Evolutionary conservation across 2,113 vertebrate species (phyloP).

Genomic region (Python bivittatus): DNA sequence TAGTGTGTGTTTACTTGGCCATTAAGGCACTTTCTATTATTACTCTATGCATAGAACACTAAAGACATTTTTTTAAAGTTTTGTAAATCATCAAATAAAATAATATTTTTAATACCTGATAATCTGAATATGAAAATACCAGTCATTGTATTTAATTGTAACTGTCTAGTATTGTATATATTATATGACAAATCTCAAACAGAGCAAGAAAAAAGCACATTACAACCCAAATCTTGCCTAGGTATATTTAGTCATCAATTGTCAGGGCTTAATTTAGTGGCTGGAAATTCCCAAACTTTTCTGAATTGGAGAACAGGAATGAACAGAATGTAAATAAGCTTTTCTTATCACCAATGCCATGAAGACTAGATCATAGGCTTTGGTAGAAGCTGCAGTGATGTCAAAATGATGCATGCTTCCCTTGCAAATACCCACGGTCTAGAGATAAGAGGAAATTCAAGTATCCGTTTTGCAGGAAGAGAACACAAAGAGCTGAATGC

Average conservation of each 20-base stretch:
- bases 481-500: background rate
- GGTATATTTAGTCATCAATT: background rate
- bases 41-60: conserved; percentile 5
- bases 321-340: background rate
- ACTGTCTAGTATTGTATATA: background rate
- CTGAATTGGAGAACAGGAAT: background rate
- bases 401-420: background rate
- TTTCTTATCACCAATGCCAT: background rate
- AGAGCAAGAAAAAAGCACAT: background rate
- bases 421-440: background rate
- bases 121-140: background rate
- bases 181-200: background rate
- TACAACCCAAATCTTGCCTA: background rate
- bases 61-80: conserved; percentile 8
- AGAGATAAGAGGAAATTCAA: background rate
- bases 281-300: background rate
- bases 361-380: background rate
- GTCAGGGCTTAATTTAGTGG: background rate
- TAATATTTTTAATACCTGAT: background rate
- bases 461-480: background rate
- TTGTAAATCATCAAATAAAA: background rate
- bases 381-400: background rate
- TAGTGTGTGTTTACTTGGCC: background rate
- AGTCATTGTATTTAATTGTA: background rate
- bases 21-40: background rate